Conservation (phyloP, 2,797 vertebrate species). For the Tokudaia muenninki region DNA sequence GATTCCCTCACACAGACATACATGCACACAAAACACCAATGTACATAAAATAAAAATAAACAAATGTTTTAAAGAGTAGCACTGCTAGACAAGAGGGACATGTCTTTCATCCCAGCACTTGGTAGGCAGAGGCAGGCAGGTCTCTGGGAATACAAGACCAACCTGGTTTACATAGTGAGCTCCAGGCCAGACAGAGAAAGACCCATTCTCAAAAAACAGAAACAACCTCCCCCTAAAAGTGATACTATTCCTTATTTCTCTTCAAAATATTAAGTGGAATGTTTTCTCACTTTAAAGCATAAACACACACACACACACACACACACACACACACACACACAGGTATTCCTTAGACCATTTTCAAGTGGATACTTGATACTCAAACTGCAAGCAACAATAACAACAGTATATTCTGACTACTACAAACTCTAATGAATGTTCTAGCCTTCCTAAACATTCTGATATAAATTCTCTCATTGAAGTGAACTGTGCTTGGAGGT, state of each 20-base stretch:
- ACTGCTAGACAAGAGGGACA: neutral
- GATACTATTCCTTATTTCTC: neutral
- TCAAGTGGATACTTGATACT: conserved; percentile 15
- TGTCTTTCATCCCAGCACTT: neutral
- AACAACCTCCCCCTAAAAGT: neutral
- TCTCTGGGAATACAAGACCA: neutral
- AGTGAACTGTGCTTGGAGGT: neutral
- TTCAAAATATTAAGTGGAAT: neutral
- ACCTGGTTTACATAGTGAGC: neutral
- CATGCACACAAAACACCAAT: neutral
- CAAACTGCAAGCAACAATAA: conserved; percentile 24
- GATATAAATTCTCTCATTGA: conserved; percentile 49
- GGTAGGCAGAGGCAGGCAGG: neutral
- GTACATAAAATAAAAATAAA: neutral
- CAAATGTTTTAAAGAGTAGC: neutral
- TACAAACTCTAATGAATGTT: conserved; percentile 36
- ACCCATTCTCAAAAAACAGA: neutral
- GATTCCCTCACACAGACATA: neutral
- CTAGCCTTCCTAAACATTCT: conserved; percentile 42
- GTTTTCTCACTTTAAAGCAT: neutral
- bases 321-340: no score
- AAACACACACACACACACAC: neutral
- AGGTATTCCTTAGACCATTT: conserved; percentile 22
- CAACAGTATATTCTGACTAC: conserved; percentile 34
- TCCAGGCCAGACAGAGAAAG: neutral